Evolutionary conservation across 2,113 vertebrate species (phyloP).

Genomic region (Cebus imitator): DNA sequence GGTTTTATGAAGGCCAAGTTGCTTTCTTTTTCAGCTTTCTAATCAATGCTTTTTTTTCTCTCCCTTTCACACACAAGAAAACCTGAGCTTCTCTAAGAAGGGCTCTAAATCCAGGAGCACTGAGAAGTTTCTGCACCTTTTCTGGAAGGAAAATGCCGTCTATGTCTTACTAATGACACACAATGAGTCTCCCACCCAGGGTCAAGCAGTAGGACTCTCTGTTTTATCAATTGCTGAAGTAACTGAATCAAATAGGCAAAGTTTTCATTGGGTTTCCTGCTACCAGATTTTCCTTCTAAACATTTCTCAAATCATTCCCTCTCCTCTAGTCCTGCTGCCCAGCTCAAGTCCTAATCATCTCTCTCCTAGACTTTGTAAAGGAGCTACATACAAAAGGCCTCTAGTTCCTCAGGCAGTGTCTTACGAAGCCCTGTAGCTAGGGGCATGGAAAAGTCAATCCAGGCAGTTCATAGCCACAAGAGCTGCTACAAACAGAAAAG

Average conservation of each 20-base stretch:
- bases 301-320: not conserved
- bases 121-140: not conserved
- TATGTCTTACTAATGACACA: not conserved
- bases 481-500: not conserved
- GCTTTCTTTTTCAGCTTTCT: not conserved
- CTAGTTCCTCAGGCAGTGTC: not conserved
- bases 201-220: not conserved
- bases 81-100: not conserved
- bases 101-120: not conserved
- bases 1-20: not conserved
- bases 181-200: not conserved
- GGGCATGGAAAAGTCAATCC: not conserved
- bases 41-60: not conserved
- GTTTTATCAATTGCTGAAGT: not conserved
- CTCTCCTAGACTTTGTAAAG: not conserved
- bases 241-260: not conserved
- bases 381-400: not conserved
- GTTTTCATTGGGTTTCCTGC: not conserved
- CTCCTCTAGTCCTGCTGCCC: not conserved
- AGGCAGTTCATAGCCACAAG: not conserved
- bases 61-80: not conserved
- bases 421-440: not conserved
- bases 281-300: not conserved
- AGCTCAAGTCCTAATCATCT: not conserved
- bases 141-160: not conserved